Evolutionary conservation across 2,797 vertebrate genomes (phyloP).

Genomic region (Enteromius unitaeniatus): DNA sequence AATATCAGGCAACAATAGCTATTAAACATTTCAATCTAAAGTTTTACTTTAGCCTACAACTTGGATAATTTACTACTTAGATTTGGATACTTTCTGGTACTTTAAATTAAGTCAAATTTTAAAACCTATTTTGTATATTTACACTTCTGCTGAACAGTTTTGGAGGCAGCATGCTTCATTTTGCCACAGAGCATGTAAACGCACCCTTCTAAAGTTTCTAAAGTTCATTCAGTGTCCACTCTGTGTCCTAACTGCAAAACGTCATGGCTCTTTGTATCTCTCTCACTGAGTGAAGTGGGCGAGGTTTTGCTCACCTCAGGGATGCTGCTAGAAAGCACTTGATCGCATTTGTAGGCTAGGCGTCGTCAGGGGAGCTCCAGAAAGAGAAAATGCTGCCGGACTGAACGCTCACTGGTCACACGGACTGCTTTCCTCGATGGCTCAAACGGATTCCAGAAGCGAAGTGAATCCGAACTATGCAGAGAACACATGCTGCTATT

Average conservation of each 20-base stretch:
- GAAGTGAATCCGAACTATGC: constrained; percentile 8
- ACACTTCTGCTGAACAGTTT: not conserved
- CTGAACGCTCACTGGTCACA: constrained; percentile 26
- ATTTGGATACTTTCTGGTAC: not conserved
- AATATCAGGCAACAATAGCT: not conserved
- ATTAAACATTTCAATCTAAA: not conserved
- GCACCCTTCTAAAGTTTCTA: not conserved
- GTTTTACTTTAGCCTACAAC: not conserved
- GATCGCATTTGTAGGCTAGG: constrained; percentile 19
- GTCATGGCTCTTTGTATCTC: not conserved
- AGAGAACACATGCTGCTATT: constrained; percentile 6
- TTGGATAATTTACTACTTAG: not conserved
- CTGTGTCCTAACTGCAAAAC: not conserved
- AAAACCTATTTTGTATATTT: not conserved
- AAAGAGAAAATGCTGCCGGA: constrained; percentile 37
- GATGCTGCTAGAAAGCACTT: constrained; percentile 22
- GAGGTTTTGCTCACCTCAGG: constrained; percentile 51
- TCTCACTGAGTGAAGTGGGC: constrained; percentile 16
- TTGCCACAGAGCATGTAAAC: not conserved
- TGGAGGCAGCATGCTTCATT: not conserved
- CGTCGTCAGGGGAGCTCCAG: constrained; percentile 22
- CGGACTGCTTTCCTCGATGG: constrained; percentile 22
- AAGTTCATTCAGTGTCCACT: not conserved
- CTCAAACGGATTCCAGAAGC: constrained; percentile 13
- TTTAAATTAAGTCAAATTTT: not conserved